Evolutionary conservation across 2,797 vertebrate species (phyloP).

Genomic region (Lerista edwardsae): DNA sequence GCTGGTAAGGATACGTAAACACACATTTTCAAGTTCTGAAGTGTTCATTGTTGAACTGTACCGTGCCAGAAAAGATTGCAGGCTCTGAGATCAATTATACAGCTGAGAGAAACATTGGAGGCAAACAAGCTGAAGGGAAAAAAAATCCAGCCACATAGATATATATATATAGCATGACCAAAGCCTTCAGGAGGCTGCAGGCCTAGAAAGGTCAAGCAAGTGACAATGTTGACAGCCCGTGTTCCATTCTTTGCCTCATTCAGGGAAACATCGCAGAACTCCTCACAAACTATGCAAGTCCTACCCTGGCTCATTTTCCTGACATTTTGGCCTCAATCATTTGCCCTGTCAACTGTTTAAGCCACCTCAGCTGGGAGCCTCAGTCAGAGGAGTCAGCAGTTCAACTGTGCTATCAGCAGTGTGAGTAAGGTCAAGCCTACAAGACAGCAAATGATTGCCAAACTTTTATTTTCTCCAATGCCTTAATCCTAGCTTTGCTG

Average conservation of each 20-base stretch:
- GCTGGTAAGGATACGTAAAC: background rate
- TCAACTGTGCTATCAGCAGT: conserved; percentile 42
- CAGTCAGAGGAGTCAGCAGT: conserved; percentile 25
- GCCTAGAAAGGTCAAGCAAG: conserved; percentile 47
- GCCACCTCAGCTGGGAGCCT: conserved; percentile 48
- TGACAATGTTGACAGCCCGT: conserved; percentile 18
- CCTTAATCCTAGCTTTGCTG: conserved; percentile 29
- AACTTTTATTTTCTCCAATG: conserved; percentile 51
- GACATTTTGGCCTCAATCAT: conserved; percentile 64
- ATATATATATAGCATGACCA: conserved; percentile 44
- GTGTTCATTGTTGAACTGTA: background rate
- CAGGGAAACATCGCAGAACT: background rate
- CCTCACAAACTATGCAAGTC: background rate
- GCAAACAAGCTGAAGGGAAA: conserved; percentile 18
- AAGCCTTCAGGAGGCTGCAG: conserved; percentile 43
- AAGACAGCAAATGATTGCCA: conserved; percentile 56
- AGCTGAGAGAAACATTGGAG: background rate
- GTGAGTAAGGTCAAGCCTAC: conserved; percentile 47
- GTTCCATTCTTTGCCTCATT: background rate
- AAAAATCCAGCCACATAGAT: background rate
- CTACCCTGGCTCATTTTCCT: conserved; percentile 52
- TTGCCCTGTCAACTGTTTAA: conserved; percentile 67
- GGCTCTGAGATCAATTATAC: conserved; percentile 11
- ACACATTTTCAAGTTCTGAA: background rate
- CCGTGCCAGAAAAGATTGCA: background rate